Percentiles rank a stretch among this genome's conserved stretches.
Conservation (phyloP, 2,797 vertebrate species). For the Dendrocincla fuliginosa region DNA sequence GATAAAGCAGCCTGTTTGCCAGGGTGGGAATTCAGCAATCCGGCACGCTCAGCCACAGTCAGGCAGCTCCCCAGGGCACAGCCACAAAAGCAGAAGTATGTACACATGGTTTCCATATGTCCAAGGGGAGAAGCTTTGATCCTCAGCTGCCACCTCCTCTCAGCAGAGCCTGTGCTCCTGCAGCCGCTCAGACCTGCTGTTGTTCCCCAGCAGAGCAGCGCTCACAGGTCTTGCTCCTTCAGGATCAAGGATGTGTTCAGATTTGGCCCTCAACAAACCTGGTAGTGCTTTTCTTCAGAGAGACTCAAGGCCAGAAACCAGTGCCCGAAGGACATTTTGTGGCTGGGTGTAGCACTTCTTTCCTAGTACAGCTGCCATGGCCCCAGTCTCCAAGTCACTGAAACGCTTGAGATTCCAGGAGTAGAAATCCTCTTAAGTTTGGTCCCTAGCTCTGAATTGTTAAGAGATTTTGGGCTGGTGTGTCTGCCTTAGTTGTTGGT, state of each 20-base stretch:
- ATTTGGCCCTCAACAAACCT: neutral
- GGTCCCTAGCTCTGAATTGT: neutral
- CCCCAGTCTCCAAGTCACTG: neutral
- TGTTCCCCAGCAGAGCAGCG: neutral
- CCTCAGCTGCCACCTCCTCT: neutral
- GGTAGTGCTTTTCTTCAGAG: neutral
- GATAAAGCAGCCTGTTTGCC: neutral
- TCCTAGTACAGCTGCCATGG: fast-evolving
- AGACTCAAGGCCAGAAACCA: neutral
- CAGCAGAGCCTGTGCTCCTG: fast-evolving
- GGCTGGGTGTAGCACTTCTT: neutral
- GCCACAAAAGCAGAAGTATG: neutral
- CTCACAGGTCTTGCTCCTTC: neutral
- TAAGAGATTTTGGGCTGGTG: neutral
- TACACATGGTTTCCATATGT: neutral
- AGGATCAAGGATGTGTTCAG: neutral
- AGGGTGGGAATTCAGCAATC: neutral
- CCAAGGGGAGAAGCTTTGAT: neutral
- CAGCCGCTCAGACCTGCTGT: neutral
- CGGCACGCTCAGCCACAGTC: fast-evolving
- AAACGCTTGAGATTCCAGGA: neutral
- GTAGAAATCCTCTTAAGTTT: neutral
- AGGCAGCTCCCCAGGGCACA: neutral
- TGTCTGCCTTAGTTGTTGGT: too few species aligned
- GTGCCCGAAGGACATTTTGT: neutral